phyloP scores from a whole-genome alignment of 1,140 invertebrate species.

The Ostrea denselamellosa region DNA sequence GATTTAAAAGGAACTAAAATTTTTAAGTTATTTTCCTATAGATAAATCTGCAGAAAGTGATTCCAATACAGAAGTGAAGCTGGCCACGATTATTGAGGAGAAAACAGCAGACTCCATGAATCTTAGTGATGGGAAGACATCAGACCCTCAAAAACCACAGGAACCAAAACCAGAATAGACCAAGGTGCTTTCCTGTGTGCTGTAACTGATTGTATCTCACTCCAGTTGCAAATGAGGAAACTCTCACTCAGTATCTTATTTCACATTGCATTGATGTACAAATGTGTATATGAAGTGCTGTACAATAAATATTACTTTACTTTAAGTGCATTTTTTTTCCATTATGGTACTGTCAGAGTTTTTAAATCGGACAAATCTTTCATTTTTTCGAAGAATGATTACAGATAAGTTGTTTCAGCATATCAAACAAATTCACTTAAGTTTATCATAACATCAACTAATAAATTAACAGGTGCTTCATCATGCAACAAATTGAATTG shows the following conservation, averaged over 20 bases:
- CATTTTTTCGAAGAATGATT: no score
- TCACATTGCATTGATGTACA: neutral
- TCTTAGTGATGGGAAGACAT: neutral
- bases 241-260: neutral
- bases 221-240: neutral
- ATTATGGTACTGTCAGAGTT: no score
- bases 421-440: no score
- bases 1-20: no score
- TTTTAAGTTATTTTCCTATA: neutral
- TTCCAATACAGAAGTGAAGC: conserved; percentile 19
- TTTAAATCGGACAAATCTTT: no score
- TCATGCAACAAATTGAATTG: no score
- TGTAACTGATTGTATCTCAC: neutral
- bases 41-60: conserved; percentile 36
- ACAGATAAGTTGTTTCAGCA: no score
- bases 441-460: no score
- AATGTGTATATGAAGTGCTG: conserved; percentile 17
- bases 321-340: no score
- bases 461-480: no score
- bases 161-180: conserved; percentile 3
- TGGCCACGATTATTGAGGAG: conserved; percentile 37
- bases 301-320: neutral
- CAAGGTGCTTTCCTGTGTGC: neutral
- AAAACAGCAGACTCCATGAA: conserved; percentile 23
- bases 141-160: neutral